These are phyloP conservation scores for Lagopus muta DNA, from an alignment of 2,113 vertebrate genomes.

Conservation along the genomic window DNA sequence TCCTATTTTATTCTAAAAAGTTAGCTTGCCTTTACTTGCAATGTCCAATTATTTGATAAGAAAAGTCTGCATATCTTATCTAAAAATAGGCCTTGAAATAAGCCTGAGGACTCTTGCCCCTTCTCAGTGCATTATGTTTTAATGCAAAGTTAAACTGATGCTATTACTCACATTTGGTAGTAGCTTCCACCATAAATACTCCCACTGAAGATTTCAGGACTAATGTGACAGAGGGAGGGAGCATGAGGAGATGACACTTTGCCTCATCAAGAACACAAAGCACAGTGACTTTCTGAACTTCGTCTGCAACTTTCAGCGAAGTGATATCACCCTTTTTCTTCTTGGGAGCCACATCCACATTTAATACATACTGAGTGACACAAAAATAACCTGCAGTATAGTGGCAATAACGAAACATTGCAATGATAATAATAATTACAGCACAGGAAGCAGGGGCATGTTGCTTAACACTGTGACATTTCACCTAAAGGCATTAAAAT, in stretches of 20 bases:
- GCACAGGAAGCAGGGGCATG: background rate
- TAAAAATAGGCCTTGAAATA: slow-evolving; percentile 51
- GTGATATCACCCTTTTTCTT: background rate
- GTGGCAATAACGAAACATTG: background rate
- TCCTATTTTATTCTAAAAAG: slow-evolving; percentile 41
- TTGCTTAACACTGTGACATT: background rate
- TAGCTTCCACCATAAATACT: slow-evolving; percentile 29
- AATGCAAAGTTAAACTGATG: slow-evolving; percentile 35
- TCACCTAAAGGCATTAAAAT: background rate
- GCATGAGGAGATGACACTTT: background rate
- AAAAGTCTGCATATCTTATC: slow-evolving; percentile 21
- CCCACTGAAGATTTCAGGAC: background rate
- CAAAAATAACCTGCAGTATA: background rate
- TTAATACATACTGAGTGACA: background rate
- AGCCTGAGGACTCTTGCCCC: slow-evolving; percentile 9
- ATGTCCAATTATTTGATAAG: slow-evolving; percentile 53
- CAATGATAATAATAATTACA: background rate
- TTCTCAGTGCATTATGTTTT: background rate
- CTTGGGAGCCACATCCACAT: background rate
- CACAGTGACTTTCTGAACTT: background rate
- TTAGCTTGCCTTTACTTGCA: slow-evolving; percentile 12
- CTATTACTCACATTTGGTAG: slow-evolving; percentile 30
- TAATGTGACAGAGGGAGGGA: background rate
- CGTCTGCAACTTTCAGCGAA: background rate
- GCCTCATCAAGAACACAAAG: background rate